These are phyloP conservation scores for Falcaria lacertinaria DNA, from an alignment of 2,888 invertebrate genomes.

Conservation along the genomic window DNA sequence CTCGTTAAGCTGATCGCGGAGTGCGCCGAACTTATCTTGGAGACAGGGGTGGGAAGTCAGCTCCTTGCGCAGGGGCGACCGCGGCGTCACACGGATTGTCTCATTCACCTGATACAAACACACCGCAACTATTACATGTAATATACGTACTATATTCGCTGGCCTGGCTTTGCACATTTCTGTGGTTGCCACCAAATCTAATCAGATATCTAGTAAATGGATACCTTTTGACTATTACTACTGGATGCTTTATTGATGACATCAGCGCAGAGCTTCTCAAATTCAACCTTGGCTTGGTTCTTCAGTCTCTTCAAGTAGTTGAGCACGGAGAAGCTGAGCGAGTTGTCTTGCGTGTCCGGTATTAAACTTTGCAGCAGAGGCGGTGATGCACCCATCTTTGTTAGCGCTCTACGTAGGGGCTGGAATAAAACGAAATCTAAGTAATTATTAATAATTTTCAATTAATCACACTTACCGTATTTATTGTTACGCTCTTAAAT, in stretches of 20 bases:
- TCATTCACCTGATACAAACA: conserved; percentile 79
- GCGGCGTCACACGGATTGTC: conserved; percentile 86
- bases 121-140: neutral
- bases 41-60: conserved; percentile 89
- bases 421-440: conserved; percentile 56
- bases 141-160: neutral
- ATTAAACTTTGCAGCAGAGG: conserved; percentile 90
- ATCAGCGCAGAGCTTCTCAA: conserved; percentile 91
- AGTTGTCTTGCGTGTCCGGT: conserved; percentile 95
- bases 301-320: conserved; percentile 97
- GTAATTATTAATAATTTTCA: neutral
- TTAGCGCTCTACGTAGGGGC: conserved; percentile 93
- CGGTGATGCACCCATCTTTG: conserved; percentile 93
- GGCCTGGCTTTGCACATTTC: too few relatives aligned
- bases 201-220: conserved; percentile 1
- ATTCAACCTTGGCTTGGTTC: conserved; percentile 94
- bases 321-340: conserved; percentile 94
- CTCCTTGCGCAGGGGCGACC: conserved; percentile 87
- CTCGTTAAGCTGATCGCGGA: conserved; percentile 92
- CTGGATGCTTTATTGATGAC: conserved; percentile 83
- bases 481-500: too few relatives aligned
- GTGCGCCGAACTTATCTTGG: conserved; percentile 88
- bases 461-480: too few relatives aligned
- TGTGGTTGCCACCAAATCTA: too few relatives aligned
- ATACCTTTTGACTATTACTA: conserved; percentile 74